Percentiles rank a stretch among this genome's conserved stretches.
These are phyloP conservation scores for Siderastrea siderea DNA, from an alignment of 92 coral and sea anemone species.

Conservation along the genomic window DNA sequence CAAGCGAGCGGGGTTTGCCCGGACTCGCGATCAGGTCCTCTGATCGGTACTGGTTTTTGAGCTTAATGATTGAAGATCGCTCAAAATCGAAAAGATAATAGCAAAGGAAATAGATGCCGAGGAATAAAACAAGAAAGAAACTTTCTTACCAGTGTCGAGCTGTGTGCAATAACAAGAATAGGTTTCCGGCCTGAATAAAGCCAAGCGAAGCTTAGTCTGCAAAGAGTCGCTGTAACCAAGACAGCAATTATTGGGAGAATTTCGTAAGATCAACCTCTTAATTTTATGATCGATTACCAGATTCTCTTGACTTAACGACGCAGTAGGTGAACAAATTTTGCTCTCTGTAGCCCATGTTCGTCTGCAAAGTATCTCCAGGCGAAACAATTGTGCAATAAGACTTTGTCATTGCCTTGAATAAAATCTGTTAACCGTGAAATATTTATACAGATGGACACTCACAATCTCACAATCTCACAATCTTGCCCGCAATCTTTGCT, in stretches of 20 bases:
- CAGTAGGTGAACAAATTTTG: constrained; percentile 1
- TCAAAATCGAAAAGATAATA: neutral
- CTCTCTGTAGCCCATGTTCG: neutral
- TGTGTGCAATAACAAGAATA: neutral
- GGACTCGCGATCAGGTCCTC: neutral
- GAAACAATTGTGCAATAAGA: neutral
- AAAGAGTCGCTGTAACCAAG: constrained; percentile 15
- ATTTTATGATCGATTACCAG: neutral
- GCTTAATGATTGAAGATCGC: neutral
- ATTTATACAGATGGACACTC: neutral
- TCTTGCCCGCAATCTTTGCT: neutral
- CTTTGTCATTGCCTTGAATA: neutral
- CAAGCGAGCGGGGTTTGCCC: constrained; percentile 44
- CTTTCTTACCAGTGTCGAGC: constrained; percentile 2
- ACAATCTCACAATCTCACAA: neutral
- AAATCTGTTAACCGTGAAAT: neutral
- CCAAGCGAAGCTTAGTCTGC: constrained; percentile 1
- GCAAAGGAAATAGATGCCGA: neutral
- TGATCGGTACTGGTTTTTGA: neutral
- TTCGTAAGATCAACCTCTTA: neutral
- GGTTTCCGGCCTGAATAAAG: neutral
- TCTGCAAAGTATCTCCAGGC: neutral
- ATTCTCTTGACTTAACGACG: constrained; percentile 1
- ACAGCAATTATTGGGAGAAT: constrained; percentile 23
- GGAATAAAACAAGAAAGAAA: neutral